Percentiles rank a stretch among this genome's conserved stretches.
Evolutionary conservation across 1,140 invertebrate species (phyloP).

Genomic region (Temnothorax curvispinosus): DNA sequence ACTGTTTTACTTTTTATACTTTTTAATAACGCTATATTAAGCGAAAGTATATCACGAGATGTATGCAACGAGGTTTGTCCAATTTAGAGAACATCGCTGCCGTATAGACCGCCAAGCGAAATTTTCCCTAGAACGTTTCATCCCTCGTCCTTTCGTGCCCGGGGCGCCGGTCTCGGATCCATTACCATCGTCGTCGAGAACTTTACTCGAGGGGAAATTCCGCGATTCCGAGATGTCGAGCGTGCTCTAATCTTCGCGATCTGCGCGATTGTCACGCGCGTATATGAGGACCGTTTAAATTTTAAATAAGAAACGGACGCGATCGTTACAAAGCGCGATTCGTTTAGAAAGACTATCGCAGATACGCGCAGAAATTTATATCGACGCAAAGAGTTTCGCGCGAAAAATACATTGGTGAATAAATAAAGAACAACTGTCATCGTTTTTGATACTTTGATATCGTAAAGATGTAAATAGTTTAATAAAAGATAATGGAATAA

Average conservation of each 20-base stretch:
- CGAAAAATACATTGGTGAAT: not conserved
- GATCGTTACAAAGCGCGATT: not conserved
- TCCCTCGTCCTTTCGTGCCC: conserved; percentile 40
- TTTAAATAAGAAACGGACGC: conserved; percentile 40
- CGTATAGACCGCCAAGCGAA: conserved; percentile 53
- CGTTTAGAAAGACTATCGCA: not conserved
- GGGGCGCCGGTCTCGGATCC: conserved; percentile 42
- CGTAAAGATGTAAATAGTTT: not conserved
- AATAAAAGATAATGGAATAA: not conserved
- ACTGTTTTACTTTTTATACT: not conserved
- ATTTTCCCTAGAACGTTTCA: conserved; percentile 56
- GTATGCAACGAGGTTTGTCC: not conserved
- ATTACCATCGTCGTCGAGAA: conserved; percentile 55
- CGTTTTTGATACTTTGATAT: conserved; percentile 4
- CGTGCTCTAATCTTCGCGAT: conserved; percentile 42
- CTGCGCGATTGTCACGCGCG: conserved; percentile 36
- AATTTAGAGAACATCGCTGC: not conserved
- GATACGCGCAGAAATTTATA: conserved; percentile 12
- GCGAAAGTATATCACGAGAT: conserved; percentile 1
- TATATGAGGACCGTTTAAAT: conserved; percentile 45
- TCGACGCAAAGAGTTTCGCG: not conserved
- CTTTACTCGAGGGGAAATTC: conserved; percentile 46
- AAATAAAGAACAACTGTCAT: not conserved
- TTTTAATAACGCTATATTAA: conserved; percentile 6
- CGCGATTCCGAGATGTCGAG: conserved; percentile 59